phyloP scores from a whole-genome alignment of 64 coral and sea anemone species.

The Actinia equina region DNA sequence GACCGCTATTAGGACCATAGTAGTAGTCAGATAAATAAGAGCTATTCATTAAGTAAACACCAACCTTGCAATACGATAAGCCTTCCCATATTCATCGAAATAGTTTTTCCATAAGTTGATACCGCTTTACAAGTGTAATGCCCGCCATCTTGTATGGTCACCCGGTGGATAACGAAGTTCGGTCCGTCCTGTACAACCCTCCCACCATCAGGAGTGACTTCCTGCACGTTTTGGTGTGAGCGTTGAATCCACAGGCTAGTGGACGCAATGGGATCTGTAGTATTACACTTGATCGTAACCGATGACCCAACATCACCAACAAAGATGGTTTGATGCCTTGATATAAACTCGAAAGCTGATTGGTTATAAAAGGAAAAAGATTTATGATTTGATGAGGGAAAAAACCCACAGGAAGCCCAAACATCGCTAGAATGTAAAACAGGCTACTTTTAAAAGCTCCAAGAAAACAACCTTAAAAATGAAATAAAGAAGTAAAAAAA shows the following conservation, averaged over 20 bases:
- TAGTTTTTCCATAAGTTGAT: slow-evolving; percentile 18
- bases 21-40: neutral
- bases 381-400: neutral
- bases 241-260: slow-evolving; percentile 22
- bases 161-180: slow-evolving; percentile 32
- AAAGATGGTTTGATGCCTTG: neutral
- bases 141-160: slow-evolving; percentile 60
- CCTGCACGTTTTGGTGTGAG: neutral
- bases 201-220: slow-evolving; percentile 21
- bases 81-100: slow-evolving; percentile 32
- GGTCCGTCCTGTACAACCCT: slow-evolving; percentile 4
- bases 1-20: too few species aligned
- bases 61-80: slow-evolving; percentile 55
- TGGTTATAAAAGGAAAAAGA: neutral
- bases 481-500: too few species aligned
- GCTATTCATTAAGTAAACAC: neutral
- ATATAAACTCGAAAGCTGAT: slow-evolving; percentile 46
- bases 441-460: too few species aligned
- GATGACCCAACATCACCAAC: slow-evolving; percentile 11
- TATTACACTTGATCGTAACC: slow-evolving; percentile 39
- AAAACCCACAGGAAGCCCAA: neutral
- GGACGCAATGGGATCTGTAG: slow-evolving; percentile 6
- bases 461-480: too few species aligned
- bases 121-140: slow-evolving; percentile 53
- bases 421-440: too few species aligned